Evolutionary conservation across 2,888 invertebrate genomes (phyloP).

Genomic region (Tetranychus truncatus): DNA sequence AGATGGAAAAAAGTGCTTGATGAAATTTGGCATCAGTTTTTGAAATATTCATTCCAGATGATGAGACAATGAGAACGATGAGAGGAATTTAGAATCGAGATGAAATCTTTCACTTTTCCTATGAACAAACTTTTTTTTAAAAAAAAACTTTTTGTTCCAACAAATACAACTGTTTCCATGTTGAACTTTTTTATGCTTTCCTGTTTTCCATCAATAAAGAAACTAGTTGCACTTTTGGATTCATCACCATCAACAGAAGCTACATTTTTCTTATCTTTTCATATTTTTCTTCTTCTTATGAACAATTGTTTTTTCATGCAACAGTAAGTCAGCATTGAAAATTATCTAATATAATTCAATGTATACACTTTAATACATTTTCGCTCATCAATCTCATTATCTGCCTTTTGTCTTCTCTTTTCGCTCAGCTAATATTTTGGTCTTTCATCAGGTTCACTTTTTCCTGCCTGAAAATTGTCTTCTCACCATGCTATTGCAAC

Average conservation of each 20-base stretch:
- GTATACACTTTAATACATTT: background rate
- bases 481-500: background rate
- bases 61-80: too few species aligned
- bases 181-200: background rate
- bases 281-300: background rate
- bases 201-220: background rate
- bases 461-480: background rate
- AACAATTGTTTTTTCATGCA: background rate
- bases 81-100: too few species aligned
- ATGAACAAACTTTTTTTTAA: background rate
- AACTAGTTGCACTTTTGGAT: background rate
- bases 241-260: background rate
- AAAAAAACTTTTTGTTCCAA: background rate
- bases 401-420: background rate
- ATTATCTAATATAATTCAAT: background rate
- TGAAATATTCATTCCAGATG: too few species aligned
- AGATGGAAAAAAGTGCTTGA: too few species aligned
- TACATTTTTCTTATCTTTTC: background rate
- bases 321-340: background rate
- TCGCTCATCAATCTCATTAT: background rate
- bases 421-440: background rate
- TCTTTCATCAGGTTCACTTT: background rate
- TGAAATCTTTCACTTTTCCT: background rate
- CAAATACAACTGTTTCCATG: background rate
- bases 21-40: too few species aligned